Evolutionary conservation across 2,113 vertebrate species (phyloP).

Genomic region (Elgaria multicarinata): DNA sequence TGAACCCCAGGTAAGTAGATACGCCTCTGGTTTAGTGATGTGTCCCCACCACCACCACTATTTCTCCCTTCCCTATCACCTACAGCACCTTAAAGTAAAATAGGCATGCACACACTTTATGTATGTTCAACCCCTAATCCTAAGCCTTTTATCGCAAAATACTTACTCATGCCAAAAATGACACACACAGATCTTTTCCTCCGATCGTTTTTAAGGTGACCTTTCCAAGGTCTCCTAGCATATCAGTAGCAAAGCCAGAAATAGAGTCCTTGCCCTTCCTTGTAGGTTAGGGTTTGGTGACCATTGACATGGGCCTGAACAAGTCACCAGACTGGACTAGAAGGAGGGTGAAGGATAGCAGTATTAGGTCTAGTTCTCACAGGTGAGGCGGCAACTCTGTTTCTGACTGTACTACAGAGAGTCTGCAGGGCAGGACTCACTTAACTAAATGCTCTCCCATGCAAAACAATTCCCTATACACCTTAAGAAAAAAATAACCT

Average conservation of each 20-base stretch:
- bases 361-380: not conserved
- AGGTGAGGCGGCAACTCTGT: not conserved
- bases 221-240: slow-evolving; percentile 14
- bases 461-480: not conserved
- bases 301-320: not conserved
- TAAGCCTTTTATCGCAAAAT: slow-evolving; percentile 11
- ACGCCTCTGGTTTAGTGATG: not conserved
- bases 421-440: not conserved
- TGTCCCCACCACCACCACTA: not conserved
- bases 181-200: not conserved
- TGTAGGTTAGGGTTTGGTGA: slow-evolving; percentile 5
- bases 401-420: not conserved
- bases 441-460: not conserved
- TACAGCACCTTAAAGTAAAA: not conserved
- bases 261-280: not conserved
- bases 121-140: not conserved
- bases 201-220: slow-evolving; percentile 16
- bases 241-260: slow-evolving; percentile 33
- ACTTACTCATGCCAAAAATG: not conserved
- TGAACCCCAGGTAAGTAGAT: not conserved
- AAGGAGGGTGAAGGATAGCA: not conserved
- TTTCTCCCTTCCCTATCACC: too few relatives aligned
- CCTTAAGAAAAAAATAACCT: too few relatives aligned
- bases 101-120: not conserved
- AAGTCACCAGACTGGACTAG: not conserved